phyloP scores from a whole-genome alignment of 1,140 invertebrate genomes.

The Ephestia elutella region DNA sequence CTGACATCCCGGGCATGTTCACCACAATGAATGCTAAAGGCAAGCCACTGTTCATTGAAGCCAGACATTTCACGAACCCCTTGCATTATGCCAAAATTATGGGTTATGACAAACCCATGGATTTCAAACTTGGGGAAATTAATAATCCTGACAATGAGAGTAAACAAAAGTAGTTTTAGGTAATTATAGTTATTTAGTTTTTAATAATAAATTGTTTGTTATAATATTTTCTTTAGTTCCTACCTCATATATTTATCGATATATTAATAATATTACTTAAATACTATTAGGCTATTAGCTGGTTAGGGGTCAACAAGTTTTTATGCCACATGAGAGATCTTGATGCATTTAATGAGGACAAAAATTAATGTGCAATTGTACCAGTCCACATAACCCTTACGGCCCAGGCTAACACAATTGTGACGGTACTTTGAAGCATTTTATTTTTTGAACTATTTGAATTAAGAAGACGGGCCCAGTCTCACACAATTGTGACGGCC shows the following conservation, averaged over 20 bases:
- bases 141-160: slow-evolving; percentile 34
- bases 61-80: slow-evolving; percentile 79
- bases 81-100: slow-evolving; percentile 88
- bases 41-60: slow-evolving; percentile 85
- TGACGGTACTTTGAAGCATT: no score
- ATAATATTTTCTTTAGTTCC: background rate
- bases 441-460: no score
- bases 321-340: no score
- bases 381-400: no score
- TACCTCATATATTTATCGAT: background rate
- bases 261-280: no score
- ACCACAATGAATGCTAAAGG: slow-evolving; percentile 83
- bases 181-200: slow-evolving; percentile 21
- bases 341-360: no score
- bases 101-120: slow-evolving; percentile 92
- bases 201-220: slow-evolving; percentile 11
- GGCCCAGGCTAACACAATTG: no score
- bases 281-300: no score
- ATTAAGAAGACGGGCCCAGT: no score
- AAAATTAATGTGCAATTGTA: no score
- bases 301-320: no score
- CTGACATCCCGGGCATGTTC: slow-evolving; percentile 87
- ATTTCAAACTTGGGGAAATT: slow-evolving; percentile 79
- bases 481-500: no score
- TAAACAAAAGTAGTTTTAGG: slow-evolving; percentile 27